Conservation (phyloP, 2,113 vertebrate species). For the Acanthochromis polyacanthus region DNA sequence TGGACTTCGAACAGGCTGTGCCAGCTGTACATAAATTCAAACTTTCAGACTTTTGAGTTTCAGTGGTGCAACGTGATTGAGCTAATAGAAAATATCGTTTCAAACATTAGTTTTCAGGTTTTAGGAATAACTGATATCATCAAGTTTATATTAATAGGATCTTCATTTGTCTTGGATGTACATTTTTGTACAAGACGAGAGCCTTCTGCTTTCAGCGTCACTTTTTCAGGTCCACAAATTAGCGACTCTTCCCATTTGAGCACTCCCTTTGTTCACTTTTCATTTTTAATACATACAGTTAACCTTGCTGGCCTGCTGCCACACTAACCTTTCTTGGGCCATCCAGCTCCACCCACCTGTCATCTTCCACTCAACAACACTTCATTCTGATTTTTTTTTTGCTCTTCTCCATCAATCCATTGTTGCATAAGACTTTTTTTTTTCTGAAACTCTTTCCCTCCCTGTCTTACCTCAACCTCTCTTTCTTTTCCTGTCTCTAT, state of each 20-base stretch:
- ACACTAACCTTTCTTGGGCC: background rate
- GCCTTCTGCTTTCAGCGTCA: background rate
- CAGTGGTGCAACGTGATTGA: no score
- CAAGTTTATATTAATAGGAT: no score
- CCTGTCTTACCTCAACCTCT: background rate
- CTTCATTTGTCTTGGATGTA: no score
- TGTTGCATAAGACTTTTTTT: background rate
- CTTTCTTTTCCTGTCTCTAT: background rate
- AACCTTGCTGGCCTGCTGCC: background rate
- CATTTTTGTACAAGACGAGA: no score
- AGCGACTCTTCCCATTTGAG: background rate
- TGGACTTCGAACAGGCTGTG: background rate
- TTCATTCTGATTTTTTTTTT: conserved; percentile 5
- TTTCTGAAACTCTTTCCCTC: background rate
- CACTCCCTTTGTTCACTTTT: conserved; percentile 10
- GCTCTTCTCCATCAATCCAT: background rate
- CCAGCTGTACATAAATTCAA: background rate
- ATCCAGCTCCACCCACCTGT: background rate
- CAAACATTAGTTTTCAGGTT: no score
- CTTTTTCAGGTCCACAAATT: background rate
- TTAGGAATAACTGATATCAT: no score
- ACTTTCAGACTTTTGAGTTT: background rate
- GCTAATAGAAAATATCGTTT: no score
- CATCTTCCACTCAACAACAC: conserved; percentile 4
- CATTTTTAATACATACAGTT: conserved; percentile 15